phyloP scores from a whole-genome alignment of 2,113 vertebrate species.

The Alouatta palliata region DNA sequence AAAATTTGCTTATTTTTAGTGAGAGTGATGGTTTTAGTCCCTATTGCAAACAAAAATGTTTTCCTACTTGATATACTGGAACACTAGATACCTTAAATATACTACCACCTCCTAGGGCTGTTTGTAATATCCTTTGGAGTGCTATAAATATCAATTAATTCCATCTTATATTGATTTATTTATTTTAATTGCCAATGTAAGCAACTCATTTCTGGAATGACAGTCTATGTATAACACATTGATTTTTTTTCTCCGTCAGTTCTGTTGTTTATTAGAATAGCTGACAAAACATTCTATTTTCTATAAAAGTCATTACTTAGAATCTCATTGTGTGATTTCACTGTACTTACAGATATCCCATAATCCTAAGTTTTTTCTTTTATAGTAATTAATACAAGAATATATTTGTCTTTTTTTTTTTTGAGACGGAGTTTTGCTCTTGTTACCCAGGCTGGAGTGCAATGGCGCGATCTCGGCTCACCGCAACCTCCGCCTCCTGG shows the following conservation, averaged over 20 bases:
- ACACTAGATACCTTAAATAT: slow-evolving; percentile 7
- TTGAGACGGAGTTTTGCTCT: too few relatives aligned
- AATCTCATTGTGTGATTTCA: slow-evolving; percentile 7
- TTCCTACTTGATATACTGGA: slow-evolving; percentile 16
- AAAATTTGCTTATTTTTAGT: background rate
- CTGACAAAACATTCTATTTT: background rate
- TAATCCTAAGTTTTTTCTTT: slow-evolving; percentile 2
- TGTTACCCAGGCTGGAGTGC: too few relatives aligned
- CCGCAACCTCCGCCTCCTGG: too few relatives aligned
- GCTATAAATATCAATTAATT: slow-evolving; percentile 13
- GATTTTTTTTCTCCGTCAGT: background rate
- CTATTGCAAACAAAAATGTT: background rate
- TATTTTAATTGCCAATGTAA: background rate
- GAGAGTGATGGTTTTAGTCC: background rate
- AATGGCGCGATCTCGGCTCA: too few relatives aligned
- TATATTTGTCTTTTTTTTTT: background rate
- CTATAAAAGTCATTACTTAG: background rate
- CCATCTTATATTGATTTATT: background rate
- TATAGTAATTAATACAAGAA: slow-evolving; percentile 1
- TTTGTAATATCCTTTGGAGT: background rate
- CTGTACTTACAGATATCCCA: background rate
- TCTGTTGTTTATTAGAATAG: background rate
- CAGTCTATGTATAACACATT: background rate
- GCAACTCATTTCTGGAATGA: background rate
- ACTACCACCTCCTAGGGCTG: background rate